Evolutionary conservation across 1,140 invertebrate species (phyloP), one percentile per base, ranked within the genome.

Genomic region (Stegodyphus dumicola): DNA sequence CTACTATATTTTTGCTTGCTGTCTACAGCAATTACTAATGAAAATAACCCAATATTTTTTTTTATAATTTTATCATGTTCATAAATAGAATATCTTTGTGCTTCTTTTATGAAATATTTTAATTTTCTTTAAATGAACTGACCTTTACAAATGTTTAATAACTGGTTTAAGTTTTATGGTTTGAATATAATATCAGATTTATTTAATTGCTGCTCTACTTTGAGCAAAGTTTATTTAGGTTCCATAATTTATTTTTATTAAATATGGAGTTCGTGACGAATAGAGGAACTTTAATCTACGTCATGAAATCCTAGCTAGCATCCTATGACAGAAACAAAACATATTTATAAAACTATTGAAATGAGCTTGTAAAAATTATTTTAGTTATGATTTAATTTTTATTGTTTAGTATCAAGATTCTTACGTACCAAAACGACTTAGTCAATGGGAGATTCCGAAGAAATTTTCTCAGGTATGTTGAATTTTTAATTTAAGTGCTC

Each of bases 361-460:
- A 15, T 10, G 56, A 60, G 9, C 15, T 9, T 60, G 1, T 60
- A 60, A 60, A 15, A 60, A 15, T 51, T 48, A 71, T 49, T 71
- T 71, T 17, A 54, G 53, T 49, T 11, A 6, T 33, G 33, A 33
- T 33, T 69, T 69, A 51, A 33, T 51, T 69, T 69, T 77, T 70
- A 15, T 70, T 54, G n/a, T 54, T 51, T 56, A 83, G 80, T 83
- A 83, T 83, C 60, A 83, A 53, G 33, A 33, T 53, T 53, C 17
- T 49, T 83, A 83, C 53, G 17, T 18, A 33, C 71, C 80, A 64
- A 53, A 64, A 6, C 71, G 71, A 74, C 53, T 83, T 10, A 75
- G 80, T 33, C 80, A 83, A 67, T 83, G 80, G 80, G 70, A 83
- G 64, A 51, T 83, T 65, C 70, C 80, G 10, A 75, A 83, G 15